A percentile compares a stretch with the other conserved stretches of the same genome.
Conservation (phyloP, 1,140 invertebrate genomes). For the Nilaparvata lugens region DNA sequence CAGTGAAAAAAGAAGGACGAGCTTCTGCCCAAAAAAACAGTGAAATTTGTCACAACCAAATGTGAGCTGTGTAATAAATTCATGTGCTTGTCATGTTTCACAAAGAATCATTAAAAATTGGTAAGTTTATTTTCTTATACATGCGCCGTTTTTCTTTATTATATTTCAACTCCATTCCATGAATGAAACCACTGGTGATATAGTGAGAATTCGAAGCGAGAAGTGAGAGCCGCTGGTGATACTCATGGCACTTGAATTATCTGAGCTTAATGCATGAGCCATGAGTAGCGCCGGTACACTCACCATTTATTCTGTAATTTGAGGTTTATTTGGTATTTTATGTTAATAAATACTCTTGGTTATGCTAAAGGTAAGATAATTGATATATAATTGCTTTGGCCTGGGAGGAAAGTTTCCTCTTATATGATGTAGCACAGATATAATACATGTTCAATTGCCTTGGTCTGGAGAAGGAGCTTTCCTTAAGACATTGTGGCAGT, state of each 20-base stretch:
- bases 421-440: no score
- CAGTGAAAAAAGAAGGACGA: not conserved
- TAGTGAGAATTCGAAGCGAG: no score
- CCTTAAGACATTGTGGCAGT: no score
- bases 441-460: no score
- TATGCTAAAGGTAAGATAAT: no score
- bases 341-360: no score
- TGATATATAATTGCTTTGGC: no score
- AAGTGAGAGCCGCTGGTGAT: not conserved
- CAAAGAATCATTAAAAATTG: not conserved
- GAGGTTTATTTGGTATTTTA: no score
- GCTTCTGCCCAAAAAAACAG: not conserved
- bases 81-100: not conserved
- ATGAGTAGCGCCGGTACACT: no score
- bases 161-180: not conserved
- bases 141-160: not conserved
- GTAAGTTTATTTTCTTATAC: not conserved
- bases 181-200: not conserved
- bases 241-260: not conserved
- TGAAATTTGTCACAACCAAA: not conserved
- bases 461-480: no score
- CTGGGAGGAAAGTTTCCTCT: no score
- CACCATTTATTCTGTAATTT: no score
- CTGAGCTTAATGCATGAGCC: constrained; percentile 15
- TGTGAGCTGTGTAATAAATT: not conserved